Evolutionary conservation across 2,797 vertebrate species (phyloP).

Genomic region (Linurgus olivaceus): DNA sequence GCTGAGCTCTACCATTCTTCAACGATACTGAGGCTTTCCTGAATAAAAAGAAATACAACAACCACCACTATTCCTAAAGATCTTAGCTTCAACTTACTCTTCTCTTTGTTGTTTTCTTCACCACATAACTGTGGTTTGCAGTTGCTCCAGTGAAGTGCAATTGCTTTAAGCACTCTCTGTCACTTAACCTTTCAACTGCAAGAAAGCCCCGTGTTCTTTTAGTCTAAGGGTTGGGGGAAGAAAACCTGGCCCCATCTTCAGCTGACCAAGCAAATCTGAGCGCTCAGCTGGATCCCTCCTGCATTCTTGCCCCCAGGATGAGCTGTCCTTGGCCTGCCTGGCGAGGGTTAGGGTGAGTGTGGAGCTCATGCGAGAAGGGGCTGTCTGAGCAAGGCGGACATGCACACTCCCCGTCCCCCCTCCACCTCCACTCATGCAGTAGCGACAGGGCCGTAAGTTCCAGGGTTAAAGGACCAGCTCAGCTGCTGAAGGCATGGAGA

Average conservation of each 20-base stretch:
- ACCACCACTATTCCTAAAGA: not conserved
- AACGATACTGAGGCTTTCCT: not conserved
- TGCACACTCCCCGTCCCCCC: slow-evolving; percentile 28
- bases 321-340: not conserved
- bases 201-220: not conserved
- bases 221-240: not conserved
- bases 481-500: slow-evolving; percentile 70
- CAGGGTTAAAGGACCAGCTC: slow-evolving; percentile 74
- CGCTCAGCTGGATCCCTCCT: not conserved
- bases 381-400: slow-evolving; percentile 65
- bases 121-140: not conserved
- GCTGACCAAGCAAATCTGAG: not conserved
- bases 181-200: not conserved
- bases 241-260: not conserved
- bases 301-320: not conserved
- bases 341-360: not conserved
- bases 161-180: not conserved
- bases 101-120: not conserved
- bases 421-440: slow-evolving; percentile 66
- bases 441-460: slow-evolving; percentile 58
- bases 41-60: not conserved
- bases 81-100: not conserved
- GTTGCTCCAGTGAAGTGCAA: not conserved
- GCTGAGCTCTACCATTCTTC: not conserved
- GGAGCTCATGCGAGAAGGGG: slow-evolving; percentile 66